A percentile compares a stretch with the other conserved stretches of the same genome.
These are phyloP conservation scores for Myotis planiceps DNA, from an alignment of 2,797 vertebrate genomes.

Conservation along the genomic window DNA sequence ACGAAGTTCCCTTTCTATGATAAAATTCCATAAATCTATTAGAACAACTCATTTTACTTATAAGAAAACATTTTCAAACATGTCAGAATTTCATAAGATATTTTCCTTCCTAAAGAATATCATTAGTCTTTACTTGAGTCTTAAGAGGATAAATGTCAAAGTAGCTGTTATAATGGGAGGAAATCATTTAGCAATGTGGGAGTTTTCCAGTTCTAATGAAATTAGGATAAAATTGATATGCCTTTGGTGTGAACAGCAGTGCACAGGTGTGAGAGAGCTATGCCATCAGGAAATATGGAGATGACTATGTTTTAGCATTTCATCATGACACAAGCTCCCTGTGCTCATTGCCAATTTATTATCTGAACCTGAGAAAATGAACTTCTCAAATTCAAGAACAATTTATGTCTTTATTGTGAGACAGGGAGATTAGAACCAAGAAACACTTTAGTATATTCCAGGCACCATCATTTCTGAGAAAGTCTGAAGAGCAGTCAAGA, in stretches of 20 bases:
- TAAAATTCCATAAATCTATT: not conserved
- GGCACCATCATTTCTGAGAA: conserved; percentile 4
- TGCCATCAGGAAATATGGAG: not conserved
- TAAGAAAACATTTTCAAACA: conserved; percentile 50
- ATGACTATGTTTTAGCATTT: conserved; percentile 14
- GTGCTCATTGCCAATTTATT: conserved; percentile 25
- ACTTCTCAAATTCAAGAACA: conserved; percentile 34
- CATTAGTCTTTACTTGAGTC: not conserved
- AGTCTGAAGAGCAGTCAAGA: conserved; percentile 4
- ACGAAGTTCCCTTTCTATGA: not conserved
- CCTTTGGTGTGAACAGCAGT: not conserved
- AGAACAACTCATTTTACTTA: conserved; percentile 14
- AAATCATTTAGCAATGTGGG: conserved; percentile 27
- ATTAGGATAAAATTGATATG: conserved; percentile 32
- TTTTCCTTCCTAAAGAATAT: conserved; percentile 44
- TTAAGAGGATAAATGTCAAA: conserved; percentile 46
- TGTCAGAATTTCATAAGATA: conserved; percentile 17
- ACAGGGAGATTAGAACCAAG: not conserved
- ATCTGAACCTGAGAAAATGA: conserved; percentile 57
- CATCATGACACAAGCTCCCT: not conserved
- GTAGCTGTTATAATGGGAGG: not conserved
- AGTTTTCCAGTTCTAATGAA: conserved; percentile 36
- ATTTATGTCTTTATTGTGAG: conserved; percentile 47
- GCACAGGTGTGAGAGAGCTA: not conserved
- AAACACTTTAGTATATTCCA: not conserved